Evolutionary conservation across 1,140 invertebrate species (phyloP).

Genomic region (honey bee (Apis mellifera)): DNA sequence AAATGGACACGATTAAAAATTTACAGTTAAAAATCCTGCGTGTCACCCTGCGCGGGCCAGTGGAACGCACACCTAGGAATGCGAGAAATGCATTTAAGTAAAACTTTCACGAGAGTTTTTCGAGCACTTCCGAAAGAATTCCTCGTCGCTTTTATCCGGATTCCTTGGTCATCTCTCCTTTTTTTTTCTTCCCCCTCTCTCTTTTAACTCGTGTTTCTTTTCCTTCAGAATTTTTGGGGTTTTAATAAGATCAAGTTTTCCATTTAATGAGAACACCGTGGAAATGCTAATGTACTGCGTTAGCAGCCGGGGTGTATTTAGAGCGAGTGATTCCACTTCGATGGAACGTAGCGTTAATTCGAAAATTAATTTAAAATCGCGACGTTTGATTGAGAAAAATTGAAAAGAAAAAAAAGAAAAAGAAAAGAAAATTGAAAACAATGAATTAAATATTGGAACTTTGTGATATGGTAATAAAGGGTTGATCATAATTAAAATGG

Average conservation of each 20-base stretch:
- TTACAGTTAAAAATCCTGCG: conserved; percentile 9
- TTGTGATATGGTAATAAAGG: too few relatives aligned
- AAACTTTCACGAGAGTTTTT: conserved; percentile 44
- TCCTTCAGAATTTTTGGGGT: conserved; percentile 15
- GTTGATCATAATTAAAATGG: too few relatives aligned
- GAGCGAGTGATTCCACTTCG: too few relatives aligned
- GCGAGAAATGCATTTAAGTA: conserved; percentile 45
- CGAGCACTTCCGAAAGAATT: conserved; percentile 28
- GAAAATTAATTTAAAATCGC: too few relatives aligned
- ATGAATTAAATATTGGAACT: too few relatives aligned
- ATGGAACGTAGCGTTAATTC: too few relatives aligned
- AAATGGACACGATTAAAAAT: conserved; percentile 44
- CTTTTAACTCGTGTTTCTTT: not conserved
- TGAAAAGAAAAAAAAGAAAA: too few relatives aligned
- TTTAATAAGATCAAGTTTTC: not conserved
- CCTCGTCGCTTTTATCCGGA: conserved; percentile 23
- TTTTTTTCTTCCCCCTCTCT: too few relatives aligned
- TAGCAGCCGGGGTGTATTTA: not conserved
- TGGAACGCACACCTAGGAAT: conserved; percentile 22
- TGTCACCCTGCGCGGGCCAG: not conserved
- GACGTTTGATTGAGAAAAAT: too few relatives aligned
- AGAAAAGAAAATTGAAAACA: too few relatives aligned
- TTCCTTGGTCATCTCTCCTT: not conserved
- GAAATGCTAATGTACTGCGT: not conserved
- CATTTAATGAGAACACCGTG: not conserved